A percentile compares a stretch with the other conserved stretches of the same genome.
Evolutionary conservation across 2,888 invertebrate species (phyloP).

Genomic region (Cataglyphis cursor): DNA sequence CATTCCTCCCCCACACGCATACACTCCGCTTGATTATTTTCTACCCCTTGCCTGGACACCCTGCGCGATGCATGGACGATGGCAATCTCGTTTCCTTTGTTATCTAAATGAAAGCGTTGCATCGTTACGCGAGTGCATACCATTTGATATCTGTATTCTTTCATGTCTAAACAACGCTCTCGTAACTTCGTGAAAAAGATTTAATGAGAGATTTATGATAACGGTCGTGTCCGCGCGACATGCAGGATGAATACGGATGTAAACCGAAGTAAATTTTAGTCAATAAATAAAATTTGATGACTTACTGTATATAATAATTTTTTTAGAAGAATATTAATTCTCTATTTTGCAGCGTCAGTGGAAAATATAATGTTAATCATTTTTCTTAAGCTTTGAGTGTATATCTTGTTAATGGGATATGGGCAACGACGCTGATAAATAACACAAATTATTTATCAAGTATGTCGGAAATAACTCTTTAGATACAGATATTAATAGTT

Average conservation of each 20-base stretch:
- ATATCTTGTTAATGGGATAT: not conserved
- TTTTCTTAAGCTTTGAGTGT: not conserved
- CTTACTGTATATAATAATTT: not conserved
- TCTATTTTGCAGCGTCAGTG: not conserved
- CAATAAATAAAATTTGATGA: slow-evolving; percentile 15
- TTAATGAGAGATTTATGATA: slow-evolving; percentile 53
- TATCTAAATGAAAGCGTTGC: slow-evolving; percentile 57
- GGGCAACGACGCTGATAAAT: not conserved
- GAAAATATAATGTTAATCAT: slow-evolving; percentile 18
- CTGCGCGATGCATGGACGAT: slow-evolving; percentile 34
- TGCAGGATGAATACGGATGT: not conserved
- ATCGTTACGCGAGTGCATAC: slow-evolving; percentile 53
- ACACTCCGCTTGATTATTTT: slow-evolving; percentile 58
- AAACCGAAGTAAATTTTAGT: not conserved
- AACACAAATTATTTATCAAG: not conserved
- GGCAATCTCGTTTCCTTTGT: slow-evolving; percentile 57
- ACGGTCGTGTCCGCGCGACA: not conserved
- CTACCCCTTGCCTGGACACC: slow-evolving; percentile 45
- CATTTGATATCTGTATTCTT: slow-evolving; percentile 53
- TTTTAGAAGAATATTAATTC: not conserved
- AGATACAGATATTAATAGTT: not conserved
- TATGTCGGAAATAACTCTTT: not conserved
- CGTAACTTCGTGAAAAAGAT: slow-evolving; percentile 48
- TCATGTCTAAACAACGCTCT: slow-evolving; percentile 46
- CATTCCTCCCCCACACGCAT: not conserved